Evolutionary conservation across 2,113 vertebrate species (phyloP), one percentile per base, ranked within the genome.

Genomic region (Sclerurus mexicanus): DNA sequence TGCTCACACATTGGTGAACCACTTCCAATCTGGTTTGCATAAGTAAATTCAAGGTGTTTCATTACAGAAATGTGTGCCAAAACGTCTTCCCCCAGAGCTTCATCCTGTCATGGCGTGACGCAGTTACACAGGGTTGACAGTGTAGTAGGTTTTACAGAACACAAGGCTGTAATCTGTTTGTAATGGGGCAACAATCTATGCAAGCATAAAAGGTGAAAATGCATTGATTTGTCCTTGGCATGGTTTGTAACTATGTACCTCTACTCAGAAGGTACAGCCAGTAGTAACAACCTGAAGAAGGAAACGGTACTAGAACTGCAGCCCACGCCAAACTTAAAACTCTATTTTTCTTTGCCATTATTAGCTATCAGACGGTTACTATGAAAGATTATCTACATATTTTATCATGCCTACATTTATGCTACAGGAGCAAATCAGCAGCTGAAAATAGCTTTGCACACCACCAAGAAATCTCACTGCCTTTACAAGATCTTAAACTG

Each of bases 391-490:
- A 86, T 68, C 75, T 58, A 23, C 28, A 31, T 22, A 67, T 81
- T 91, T 87, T 87, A 92, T 92, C 60, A 84, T n/a, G 76, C 66
- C 77, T 63, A 52, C 87, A 39, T 89, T 87, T 90, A 89, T 33
- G 69, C 60, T 49, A 81, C 75, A 66, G 19, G 82, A 72, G 39
- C 31, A 69, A 89, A 88, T 74, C 85, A 47, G 14, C 5, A 3
- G 33, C 47, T 83, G 75, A 80, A 53, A 85, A 89, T 75, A 83
- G 42, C 66, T 76, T 18, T 63, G 55, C 33, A 60, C 17, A 24
- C 44, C 69, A 86, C 56, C 68, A 77, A 85, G 28, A 69, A 64
- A 85, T 42, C 58, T 47, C 13, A 7, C 13, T 79, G 30, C 35
- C 18, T 92, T 67, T 85, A 81, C 76, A 46, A 86, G 35, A 85